phyloP scores from a whole-genome alignment of 2,113 vertebrate species.

The Cariama cristata region DNA sequence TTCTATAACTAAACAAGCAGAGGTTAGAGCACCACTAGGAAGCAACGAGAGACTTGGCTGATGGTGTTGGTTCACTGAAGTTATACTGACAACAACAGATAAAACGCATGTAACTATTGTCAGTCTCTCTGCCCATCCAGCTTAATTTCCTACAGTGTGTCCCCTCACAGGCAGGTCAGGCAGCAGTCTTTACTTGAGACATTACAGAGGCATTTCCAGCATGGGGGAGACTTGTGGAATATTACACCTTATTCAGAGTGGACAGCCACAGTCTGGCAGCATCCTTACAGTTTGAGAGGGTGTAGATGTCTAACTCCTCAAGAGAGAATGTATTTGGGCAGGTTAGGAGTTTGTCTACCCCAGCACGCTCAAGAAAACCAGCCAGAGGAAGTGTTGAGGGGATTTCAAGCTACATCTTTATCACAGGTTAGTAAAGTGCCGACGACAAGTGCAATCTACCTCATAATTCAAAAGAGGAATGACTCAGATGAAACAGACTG shows the following conservation, averaged over 20 bases:
- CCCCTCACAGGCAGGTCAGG: neutral
- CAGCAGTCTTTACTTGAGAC: neutral
- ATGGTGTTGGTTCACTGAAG: neutral
- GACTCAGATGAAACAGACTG: constrained; percentile 8
- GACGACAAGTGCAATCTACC: constrained; percentile 7
- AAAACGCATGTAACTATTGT: neutral
- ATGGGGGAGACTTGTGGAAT: neutral
- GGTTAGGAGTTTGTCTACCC: neutral
- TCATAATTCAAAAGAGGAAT: constrained; percentile 28
- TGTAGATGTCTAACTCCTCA: neutral
- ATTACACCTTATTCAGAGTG: neutral
- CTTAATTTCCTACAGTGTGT: neutral
- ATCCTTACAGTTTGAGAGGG: neutral
- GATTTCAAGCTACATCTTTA: constrained; percentile 33
- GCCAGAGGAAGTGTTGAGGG: neutral
- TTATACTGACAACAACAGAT: neutral
- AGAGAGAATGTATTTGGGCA: neutral
- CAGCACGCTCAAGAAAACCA: neutral
- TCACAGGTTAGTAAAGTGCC: neutral
- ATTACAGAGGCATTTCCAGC: neutral
- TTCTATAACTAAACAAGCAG: neutral
- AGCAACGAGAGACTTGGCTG: neutral
- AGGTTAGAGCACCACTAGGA: neutral
- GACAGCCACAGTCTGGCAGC: neutral
- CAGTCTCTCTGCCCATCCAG: neutral